These are phyloP conservation scores for Trachelus stipa DNA, from an alignment of 2,888 invertebrate genomes.

Conservation along the genomic window DNA sequence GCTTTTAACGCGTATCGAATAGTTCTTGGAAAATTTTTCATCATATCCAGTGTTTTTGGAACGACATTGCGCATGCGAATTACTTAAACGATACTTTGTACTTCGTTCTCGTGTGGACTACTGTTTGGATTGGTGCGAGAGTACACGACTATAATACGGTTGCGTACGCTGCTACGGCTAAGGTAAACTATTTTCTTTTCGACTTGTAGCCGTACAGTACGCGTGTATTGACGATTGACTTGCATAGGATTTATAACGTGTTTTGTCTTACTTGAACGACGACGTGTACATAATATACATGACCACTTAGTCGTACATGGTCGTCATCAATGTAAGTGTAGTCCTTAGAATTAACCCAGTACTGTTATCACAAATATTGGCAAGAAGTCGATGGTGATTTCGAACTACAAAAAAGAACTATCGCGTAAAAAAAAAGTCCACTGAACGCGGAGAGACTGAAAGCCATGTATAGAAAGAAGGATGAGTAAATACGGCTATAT, in stretches of 20 bases:
- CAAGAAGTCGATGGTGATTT: neutral
- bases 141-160: neutral
- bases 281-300: neutral
- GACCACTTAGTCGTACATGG: neutral
- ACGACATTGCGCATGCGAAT: neutral
- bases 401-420: neutral
- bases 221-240: neutral
- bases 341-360: neutral
- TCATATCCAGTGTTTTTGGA: neutral
- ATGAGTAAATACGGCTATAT: neutral
- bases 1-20: too few species aligned
- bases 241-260: neutral
- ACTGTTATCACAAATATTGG: neutral
- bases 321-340: neutral
- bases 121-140: neutral
- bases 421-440: neutral
- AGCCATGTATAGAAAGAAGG: neutral
- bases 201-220: neutral
- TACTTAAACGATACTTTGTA: neutral
- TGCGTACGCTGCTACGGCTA: neutral
- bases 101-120: neutral
- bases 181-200: neutral
- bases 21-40: neutral
- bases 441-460: neutral
- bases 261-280: neutral